Percentiles rank a stretch among this genome's conserved stretches.
Conservation (phyloP, 2,113 vertebrate genomes). For the Smithornis capensis region DNA sequence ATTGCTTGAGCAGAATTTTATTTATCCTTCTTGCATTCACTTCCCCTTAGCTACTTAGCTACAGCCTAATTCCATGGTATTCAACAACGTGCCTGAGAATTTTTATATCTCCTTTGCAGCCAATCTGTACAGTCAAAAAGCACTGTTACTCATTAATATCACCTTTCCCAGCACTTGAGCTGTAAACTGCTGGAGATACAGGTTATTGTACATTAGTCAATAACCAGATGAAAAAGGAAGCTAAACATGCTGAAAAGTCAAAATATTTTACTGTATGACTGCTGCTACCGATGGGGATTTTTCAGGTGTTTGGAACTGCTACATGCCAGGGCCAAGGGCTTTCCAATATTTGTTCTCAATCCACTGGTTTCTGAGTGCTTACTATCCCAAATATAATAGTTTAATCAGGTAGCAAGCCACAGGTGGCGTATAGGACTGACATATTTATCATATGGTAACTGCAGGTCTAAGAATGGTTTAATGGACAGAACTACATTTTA, state of each 20-base stretch:
- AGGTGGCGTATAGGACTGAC: neutral
- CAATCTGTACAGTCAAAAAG: neutral
- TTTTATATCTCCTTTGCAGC: neutral
- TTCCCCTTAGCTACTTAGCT: neutral
- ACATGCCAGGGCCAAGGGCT: neutral
- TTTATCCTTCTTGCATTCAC: neutral
- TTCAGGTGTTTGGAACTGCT: neutral
- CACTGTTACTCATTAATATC: no score
- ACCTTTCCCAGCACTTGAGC: neutral
- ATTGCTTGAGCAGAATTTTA: neutral
- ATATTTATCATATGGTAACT: accelerated
- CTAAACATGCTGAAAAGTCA: accelerated
- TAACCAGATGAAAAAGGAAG: neutral
- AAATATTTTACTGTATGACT: neutral
- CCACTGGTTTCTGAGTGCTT: neutral
- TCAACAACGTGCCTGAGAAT: neutral
- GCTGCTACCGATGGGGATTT: neutral
- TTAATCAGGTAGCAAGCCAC: neutral
- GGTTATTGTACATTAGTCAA: accelerated
- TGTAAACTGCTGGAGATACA: neutral
- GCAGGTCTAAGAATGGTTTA: neutral
- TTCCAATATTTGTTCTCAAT: neutral
- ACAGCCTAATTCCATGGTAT: neutral
- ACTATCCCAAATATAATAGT: neutral
- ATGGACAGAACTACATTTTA: neutral